phyloP scores from a whole-genome alignment of 2,797 vertebrate species.

The Luscinia megarhynchos region DNA sequence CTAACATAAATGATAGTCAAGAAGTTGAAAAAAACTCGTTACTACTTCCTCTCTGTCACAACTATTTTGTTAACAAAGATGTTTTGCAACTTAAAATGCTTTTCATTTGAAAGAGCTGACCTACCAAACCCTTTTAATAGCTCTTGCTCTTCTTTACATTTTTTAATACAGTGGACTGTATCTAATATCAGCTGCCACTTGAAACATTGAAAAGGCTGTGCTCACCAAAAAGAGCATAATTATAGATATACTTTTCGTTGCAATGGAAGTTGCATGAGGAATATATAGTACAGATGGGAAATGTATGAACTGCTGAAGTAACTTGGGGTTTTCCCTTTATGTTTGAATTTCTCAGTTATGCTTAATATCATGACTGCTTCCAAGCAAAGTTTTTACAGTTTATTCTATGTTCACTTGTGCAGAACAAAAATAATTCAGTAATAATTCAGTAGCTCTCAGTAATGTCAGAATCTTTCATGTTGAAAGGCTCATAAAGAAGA shows the following conservation, averaged over 20 bases:
- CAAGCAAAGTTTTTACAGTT: not conserved
- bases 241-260: not conserved
- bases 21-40: not conserved
- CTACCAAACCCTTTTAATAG: not conserved
- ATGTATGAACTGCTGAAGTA: not conserved
- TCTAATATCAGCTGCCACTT: not conserved
- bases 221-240: not conserved
- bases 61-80: not conserved
- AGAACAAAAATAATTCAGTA: not conserved
- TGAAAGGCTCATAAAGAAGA: not conserved
- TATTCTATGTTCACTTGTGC: not conserved
- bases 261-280: not conserved
- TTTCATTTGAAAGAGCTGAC: not conserved
- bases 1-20: not conserved
- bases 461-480: not conserved
- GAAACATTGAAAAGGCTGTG: not conserved
- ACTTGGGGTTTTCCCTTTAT: not conserved
- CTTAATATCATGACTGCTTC: not conserved
- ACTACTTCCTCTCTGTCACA: not conserved
- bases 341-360: not conserved
- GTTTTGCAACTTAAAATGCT: not conserved
- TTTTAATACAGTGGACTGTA: not conserved
- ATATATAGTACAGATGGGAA: not conserved
- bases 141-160: not conserved
- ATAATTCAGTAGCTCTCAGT: not conserved